Evolutionary conservation across 2,888 invertebrate genomes (phyloP).

Genomic region (Epinotia brunnichana): DNA sequence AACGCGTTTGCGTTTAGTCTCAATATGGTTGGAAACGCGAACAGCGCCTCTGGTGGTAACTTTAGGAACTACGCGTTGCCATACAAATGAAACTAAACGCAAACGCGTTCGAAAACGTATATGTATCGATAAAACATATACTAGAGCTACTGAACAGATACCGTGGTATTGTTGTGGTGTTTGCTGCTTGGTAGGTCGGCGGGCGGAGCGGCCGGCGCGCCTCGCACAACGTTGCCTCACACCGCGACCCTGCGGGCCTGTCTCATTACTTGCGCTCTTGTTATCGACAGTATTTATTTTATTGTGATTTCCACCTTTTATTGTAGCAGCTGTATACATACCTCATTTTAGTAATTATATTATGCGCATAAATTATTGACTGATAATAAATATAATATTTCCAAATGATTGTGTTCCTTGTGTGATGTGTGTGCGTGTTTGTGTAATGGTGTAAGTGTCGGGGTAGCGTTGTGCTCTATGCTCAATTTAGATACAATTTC

Average conservation of each 20-base stretch:
- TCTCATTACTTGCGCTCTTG: constrained; percentile 63
- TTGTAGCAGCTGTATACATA: constrained; percentile 72
- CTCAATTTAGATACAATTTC: constrained; percentile 83
- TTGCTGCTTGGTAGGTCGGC: constrained; percentile 47
- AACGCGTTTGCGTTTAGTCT: too few relatives aligned
- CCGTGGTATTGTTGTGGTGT: constrained; percentile 27
- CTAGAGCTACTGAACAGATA: too few relatives aligned
- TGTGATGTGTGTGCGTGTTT: constrained; percentile 75
- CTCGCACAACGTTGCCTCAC: constrained; percentile 81
- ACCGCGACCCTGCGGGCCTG: constrained; percentile 68
- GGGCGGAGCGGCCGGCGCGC: constrained; percentile 55
- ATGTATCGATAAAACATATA: too few relatives aligned
- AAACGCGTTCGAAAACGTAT: too few relatives aligned
- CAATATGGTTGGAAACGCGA: too few relatives aligned
- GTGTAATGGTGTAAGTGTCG: constrained; percentile 68
- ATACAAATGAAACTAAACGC: too few relatives aligned
- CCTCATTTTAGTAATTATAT: constrained; percentile 78
- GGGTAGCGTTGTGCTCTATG: constrained; percentile 83
- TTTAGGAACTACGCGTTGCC: too few relatives aligned
- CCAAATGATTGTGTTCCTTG: constrained; percentile 79
- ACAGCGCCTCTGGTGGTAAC: too few relatives aligned
- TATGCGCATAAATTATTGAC: constrained; percentile 79
- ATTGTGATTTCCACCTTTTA: constrained; percentile 78
- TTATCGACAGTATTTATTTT: constrained; percentile 79
- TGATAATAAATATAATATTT: constrained; percentile 76